Evolutionary conservation across 2,888 invertebrate species (phyloP), one percentile per base, ranked within the genome.

Genomic region (Zeuzera pyrina): DNA sequence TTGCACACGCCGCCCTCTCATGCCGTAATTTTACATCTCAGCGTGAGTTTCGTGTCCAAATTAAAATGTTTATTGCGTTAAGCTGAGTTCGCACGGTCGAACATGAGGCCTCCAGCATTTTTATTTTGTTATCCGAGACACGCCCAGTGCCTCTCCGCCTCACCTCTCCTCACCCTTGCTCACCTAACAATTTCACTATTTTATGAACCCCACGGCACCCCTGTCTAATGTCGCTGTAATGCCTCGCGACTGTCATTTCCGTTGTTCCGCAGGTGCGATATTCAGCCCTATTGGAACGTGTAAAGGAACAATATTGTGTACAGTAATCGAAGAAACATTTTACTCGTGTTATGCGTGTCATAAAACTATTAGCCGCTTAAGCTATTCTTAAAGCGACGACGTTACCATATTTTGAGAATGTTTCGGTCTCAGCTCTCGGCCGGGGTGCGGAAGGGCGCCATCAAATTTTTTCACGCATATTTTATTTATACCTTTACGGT

Each of bases 1-100:
- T 62, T 47, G 57, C 58, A 52, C 57, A 57, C 55, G 52, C 59
- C 70, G 63, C 72, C 76, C 76, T 65, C 66, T 63, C 61, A 44
- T 50, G 55, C 54, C 47, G 73, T 71, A 71, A 83, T 79, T 78
- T 71, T 51, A 52, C 69, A 77, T 78, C 81, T 67, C 81, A 78
- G 81, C 81, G 60, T 79, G 81, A 76, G 73, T 68, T 79, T 81
- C 69, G 76, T 68, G 77, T 71, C 62, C 72, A 78, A 81, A 81
- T 83, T 83, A 83, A 81, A 83, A 79, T 77, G 81, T 81, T 81
- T 83, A 83, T 81, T 81, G 68, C 78, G 62, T 83, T 78, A 78
- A 66, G 70, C 68, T 59, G 56, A 68, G 70, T 81, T 79, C 78
- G 81, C 81, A 79, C 77, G 78, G 60, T 68, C 59, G 66, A 59